Conservation (phyloP, 1,140 invertebrate species). For the Conopomorpha cramerella region DNA sequence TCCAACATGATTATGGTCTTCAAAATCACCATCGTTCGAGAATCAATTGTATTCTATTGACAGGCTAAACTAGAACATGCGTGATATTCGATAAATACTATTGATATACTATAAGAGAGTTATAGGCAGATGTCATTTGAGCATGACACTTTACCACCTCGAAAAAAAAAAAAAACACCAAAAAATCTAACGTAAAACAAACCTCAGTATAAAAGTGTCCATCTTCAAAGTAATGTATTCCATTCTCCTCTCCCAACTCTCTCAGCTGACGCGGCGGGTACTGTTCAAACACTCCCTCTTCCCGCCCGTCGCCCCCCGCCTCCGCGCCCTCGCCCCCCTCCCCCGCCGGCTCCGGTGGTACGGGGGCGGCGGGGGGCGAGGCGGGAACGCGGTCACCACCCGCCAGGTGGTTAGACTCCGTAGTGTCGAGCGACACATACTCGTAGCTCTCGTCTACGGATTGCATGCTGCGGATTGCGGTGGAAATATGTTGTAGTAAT, state of each 20-base stretch:
- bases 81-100: no score
- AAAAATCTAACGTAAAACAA: no score
- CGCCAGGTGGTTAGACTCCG: constrained; percentile 20
- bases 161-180: constrained; percentile 1
- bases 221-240: constrained; percentile 89
- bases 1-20: no score
- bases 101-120: no score
- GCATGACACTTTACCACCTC: neutral
- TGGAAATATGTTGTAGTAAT: no score
- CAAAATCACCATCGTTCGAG: no score
- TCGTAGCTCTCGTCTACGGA: constrained; percentile 56
- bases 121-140: no score
- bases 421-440: constrained; percentile 40
- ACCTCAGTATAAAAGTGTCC: constrained; percentile 94
- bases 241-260: constrained; percentile 68
- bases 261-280: constrained; percentile 53
- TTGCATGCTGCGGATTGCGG: constrained; percentile 34
- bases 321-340: constrained; percentile 16
- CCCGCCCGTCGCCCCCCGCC: constrained; percentile 10
- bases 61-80: no score
- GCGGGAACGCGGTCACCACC: constrained; percentile 24
- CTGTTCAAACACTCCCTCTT: constrained; percentile 32
- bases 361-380: constrained; percentile 2
- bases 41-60: no score
- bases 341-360: constrained; percentile 4